These are phyloP conservation scores for Tetranychus truncatus DNA, from an alignment of 2,888 invertebrate species.

Conservation along the genomic window DNA sequence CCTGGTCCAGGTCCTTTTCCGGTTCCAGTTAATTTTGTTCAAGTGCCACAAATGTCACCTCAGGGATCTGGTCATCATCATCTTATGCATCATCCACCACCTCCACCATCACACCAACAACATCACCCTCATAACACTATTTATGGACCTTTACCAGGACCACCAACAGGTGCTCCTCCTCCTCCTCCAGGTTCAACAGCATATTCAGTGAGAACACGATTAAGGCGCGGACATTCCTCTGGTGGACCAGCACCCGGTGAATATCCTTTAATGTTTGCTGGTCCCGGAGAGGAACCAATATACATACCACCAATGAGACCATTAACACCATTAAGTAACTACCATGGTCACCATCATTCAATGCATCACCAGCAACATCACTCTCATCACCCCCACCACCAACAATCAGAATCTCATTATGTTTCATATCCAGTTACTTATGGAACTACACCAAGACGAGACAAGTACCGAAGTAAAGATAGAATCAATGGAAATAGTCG, in stretches of 20 bases:
- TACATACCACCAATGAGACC: constrained; percentile 14
- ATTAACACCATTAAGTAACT: constrained; percentile 13
- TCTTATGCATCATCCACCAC: background rate
- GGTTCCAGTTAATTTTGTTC: constrained; percentile 7
- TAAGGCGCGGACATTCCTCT: constrained; percentile 2
- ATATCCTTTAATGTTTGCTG: constrained; percentile 7
- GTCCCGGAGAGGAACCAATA: constrained; percentile 7
- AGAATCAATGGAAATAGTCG: background rate
- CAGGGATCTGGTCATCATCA: constrained; percentile 9
- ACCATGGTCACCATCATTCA: background rate
- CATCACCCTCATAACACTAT: background rate
- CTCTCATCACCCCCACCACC: background rate
- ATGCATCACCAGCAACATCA: background rate
- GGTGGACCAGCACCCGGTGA: background rate
- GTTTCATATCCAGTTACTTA: constrained; percentile 9
- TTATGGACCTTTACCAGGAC: background rate
- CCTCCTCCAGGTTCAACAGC: constrained; percentile 10
- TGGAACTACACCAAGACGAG: constrained; percentile 3
- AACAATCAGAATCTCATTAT: background rate
- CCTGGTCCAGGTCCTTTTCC: background rate
- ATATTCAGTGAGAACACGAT: background rate
- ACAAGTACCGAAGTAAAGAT: background rate
- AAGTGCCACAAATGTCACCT: constrained; percentile 9
- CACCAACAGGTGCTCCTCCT: constrained; percentile 10
- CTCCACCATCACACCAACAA: background rate